Evolutionary conservation across 1,140 invertebrate species (phyloP), one percentile per base, ranked within the genome.

Genomic region (Brachionus rotundiformis): DNA sequence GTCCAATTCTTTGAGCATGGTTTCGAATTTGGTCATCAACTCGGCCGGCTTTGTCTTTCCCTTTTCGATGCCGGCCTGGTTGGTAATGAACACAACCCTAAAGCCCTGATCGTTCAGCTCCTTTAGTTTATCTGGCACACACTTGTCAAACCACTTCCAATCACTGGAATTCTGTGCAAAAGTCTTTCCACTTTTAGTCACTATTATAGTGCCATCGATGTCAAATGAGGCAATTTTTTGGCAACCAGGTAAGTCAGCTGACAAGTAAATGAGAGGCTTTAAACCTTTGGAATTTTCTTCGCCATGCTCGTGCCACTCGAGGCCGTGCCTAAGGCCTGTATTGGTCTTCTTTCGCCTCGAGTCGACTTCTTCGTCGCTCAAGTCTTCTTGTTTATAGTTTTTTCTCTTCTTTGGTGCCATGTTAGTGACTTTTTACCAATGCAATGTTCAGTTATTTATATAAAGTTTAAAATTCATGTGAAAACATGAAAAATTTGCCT

Each of bases 11-110:
- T 83, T 84, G 23, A 87, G 84, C 13, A 87, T 86, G 19, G 83
- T 84, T 63, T 87, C 85, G 19, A 85, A 84, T 83, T 87, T 87
- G 49, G 83, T 83, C 82, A 84, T 85, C 54, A 87, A 83, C n/a
- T 83, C 84, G 27, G 84, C 81, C 16, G 85, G 84, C 82, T 84
- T 86, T 7, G 84, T 83, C 81, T 86, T 86, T n/a, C 84, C 82
- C 73, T 86, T 87, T 49, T 87, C 86, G 68, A 87, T 86, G 25
- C 86, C 86, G 16, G 84, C 85, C 71, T 87, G 86, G 59, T 87
- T 87, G 7, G 86, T 86, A 68, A 86, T 85, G 77, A 87, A 86
- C 2, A 86, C 82, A n/a, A 87, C 82, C 13, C 86, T 73, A 73
- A 84, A 86, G 1, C 85, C 85, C 82, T 86, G 83, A 36, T 84